Evolutionary conservation across 2,888 invertebrate species (phyloP).

Genomic region (Caenorhabditis plicata): DNA sequence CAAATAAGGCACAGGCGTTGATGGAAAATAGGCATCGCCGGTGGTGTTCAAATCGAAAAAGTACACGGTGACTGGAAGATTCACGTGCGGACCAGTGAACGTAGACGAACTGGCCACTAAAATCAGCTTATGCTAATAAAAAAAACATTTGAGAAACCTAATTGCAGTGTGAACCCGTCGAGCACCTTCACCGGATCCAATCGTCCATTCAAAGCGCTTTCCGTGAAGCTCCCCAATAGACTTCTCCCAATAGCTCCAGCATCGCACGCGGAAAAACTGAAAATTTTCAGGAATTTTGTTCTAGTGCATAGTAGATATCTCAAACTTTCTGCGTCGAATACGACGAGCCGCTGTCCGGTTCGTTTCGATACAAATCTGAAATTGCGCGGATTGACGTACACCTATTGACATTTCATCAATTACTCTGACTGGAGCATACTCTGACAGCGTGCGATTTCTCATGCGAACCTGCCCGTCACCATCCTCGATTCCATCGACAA

Average conservation of each 20-base stretch:
- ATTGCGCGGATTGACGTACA: too few species aligned
- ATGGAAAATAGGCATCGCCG: background rate
- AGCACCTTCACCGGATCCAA: constrained; percentile 1
- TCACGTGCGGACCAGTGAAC: background rate
- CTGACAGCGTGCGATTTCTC: too few species aligned
- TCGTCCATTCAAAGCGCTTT: constrained; percentile 4
- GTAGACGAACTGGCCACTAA: background rate
- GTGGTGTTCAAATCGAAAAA: constrained; percentile 8
- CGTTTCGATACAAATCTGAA: too few species aligned
- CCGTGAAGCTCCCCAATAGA: constrained; percentile 10
- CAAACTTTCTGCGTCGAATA: background rate
- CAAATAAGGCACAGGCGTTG: constrained; percentile 5
- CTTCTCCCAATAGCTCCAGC: background rate
- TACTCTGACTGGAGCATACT: too few species aligned
- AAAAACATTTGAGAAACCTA: background rate
- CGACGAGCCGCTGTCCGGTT: too few species aligned
- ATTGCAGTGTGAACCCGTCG: constrained; percentile 2
- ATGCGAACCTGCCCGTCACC: too few species aligned
- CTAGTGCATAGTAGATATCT: background rate
- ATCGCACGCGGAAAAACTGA: constrained; percentile 1
- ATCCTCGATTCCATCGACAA: too few species aligned
- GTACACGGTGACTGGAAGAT: constrained; percentile 2
- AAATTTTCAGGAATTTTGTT: background rate
- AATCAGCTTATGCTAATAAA: background rate
- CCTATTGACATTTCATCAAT: too few species aligned